Evolutionary conservation across 2,888 invertebrate genomes (phyloP).

Genomic region (Heliconius aoede): DNA sequence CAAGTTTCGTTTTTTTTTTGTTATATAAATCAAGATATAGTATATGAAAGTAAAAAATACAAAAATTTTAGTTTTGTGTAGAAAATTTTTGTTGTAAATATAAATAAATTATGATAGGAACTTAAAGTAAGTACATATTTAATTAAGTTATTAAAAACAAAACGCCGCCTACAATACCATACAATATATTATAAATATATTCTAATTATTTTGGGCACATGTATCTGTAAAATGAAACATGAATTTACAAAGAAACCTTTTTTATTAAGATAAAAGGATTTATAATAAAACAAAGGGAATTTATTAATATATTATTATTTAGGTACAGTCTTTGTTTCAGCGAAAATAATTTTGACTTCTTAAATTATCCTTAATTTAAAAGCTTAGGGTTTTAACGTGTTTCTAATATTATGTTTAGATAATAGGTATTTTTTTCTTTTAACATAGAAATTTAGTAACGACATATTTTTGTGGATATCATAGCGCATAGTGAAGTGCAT

Average conservation of each 20-base stretch:
- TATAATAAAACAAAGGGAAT: conserved; percentile 6
- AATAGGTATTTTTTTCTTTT: too few species aligned
- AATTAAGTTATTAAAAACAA: neutral
- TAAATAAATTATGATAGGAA: too few species aligned
- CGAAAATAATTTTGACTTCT: conserved; percentile 6
- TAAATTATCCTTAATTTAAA: neutral
- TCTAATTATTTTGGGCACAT: neutral
- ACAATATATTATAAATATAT: neutral
- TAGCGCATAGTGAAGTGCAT: too few species aligned
- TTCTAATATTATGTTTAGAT: too few species aligned
- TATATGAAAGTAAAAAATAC: too few species aligned
- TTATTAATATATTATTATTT: neutral
- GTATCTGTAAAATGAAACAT: conserved; percentile 14
- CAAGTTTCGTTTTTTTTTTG: too few species aligned
- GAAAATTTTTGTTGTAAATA: too few species aligned
- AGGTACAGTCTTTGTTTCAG: neutral
- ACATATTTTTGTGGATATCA: too few species aligned
- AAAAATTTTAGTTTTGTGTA: too few species aligned
- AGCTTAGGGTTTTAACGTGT: neutral
- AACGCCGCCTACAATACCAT: neutral
- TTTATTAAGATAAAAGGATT: neutral
- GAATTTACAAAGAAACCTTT: neutral
- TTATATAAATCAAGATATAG: too few species aligned
- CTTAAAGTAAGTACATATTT: neutral
- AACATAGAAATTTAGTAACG: too few species aligned